Conservation (phyloP, 2,888 invertebrate genomes). For the Ophioninae sp. region DNA sequence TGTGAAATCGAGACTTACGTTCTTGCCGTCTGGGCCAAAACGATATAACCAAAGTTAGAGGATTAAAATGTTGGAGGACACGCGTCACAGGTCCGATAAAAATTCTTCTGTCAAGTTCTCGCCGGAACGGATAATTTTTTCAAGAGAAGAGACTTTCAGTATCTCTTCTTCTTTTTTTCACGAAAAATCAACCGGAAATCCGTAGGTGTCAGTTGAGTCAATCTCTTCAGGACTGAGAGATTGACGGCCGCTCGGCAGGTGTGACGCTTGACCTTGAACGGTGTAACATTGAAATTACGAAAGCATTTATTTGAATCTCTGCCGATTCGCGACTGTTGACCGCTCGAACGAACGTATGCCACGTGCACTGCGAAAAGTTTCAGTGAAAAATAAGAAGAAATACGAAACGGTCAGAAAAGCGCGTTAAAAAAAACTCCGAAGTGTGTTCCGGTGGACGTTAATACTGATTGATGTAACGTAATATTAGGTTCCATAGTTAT, state of each 20-base stretch:
- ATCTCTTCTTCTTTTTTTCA: too few relatives aligned
- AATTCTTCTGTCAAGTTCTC: too few relatives aligned
- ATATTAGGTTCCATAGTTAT: not conserved
- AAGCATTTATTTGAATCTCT: constrained; percentile 73
- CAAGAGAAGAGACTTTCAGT: too few relatives aligned
- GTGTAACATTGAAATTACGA: constrained; percentile 45
- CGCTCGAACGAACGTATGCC: constrained; percentile 36
- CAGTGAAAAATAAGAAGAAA: constrained; percentile 19
- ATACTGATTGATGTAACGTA: constrained; percentile 61
- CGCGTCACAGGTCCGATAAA: too few relatives aligned
- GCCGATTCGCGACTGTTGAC: constrained; percentile 51
- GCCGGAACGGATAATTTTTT: too few relatives aligned
- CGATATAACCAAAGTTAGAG: constrained; percentile 72
- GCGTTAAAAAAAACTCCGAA: constrained; percentile 33
- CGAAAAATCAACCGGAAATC: too few relatives aligned
- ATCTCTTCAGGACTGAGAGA: too few relatives aligned
- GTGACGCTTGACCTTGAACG: too few relatives aligned
- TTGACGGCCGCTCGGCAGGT: too few relatives aligned
- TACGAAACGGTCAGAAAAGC: constrained; percentile 13
- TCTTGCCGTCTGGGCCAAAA: constrained; percentile 89
- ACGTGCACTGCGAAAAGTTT: constrained; percentile 1
- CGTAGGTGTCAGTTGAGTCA: too few relatives aligned
- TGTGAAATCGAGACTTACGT: constrained; percentile 95
- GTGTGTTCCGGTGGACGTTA: constrained; percentile 60
- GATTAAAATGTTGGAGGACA: not conserved